Percentiles rank a stretch among this genome's conserved stretches.
These are phyloP conservation scores for Halichondria panicea DNA, from an alignment of 37 sponge, comb jelly and placozoan species.

Conservation along the genomic window DNA sequence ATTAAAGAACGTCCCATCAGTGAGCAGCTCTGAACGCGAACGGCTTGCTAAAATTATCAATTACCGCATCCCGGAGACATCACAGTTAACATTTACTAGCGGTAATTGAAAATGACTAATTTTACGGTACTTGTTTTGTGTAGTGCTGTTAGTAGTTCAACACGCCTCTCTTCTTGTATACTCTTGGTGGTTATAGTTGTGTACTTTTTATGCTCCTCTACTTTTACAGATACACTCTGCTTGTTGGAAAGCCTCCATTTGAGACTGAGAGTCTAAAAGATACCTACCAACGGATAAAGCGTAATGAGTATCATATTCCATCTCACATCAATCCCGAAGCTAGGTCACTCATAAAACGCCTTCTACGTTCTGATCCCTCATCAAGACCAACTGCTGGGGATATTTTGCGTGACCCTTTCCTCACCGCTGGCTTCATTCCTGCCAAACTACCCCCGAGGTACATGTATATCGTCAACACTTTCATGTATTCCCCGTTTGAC, in stretches of 20 bases:
- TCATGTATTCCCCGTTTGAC: not conserved
- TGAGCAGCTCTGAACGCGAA: too few species aligned
- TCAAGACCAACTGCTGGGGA: constrained; percentile 68
- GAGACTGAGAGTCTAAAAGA: constrained; percentile 89
- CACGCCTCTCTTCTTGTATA: too few species aligned
- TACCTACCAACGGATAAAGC: constrained; percentile 82
- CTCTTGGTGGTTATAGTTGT: too few species aligned
- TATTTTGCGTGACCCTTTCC: constrained; percentile 81
- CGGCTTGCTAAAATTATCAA: too few species aligned
- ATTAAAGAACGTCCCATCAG: too few species aligned
- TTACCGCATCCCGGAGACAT: too few species aligned
- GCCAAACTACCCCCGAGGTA: constrained; percentile 69
- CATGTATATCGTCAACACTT: not conserved
- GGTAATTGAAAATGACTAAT: too few species aligned
- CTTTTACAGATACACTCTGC: constrained; percentile 75
- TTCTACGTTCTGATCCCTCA: constrained; percentile 74
- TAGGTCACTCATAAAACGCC: constrained; percentile 62
- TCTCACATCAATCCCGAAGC: constrained; percentile 68
- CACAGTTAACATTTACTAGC: too few species aligned
- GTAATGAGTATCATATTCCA: constrained; percentile 89
- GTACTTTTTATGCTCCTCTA: not conserved
- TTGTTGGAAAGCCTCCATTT: constrained; percentile 95
- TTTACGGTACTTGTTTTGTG: not conserved
- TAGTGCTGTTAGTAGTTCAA: not conserved
- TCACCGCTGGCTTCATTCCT: constrained; percentile 76